phyloP scores from a whole-genome alignment of 53 echinoderm and acorn worm species.

The Holothuria scabra region DNA sequence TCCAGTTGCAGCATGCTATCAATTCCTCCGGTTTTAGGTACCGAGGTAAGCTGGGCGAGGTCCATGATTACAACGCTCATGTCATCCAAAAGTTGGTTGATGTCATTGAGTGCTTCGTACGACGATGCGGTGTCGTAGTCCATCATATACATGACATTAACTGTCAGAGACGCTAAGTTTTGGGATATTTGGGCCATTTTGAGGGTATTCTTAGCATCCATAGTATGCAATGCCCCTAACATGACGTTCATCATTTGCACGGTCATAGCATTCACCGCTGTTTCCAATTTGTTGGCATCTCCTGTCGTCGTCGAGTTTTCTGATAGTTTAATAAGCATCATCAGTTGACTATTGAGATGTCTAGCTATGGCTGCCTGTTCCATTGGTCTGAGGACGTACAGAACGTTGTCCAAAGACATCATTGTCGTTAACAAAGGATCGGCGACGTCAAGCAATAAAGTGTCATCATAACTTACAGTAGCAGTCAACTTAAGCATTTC shows the following conservation, averaged over 20 bases:
- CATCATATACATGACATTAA: slow-evolving; percentile 78
- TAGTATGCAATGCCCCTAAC: slow-evolving; percentile 68
- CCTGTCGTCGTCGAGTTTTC: slow-evolving; percentile 19
- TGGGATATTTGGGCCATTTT: slow-evolving; percentile 76
- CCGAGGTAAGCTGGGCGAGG: slow-evolving; percentile 60
- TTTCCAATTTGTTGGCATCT: slow-evolving; percentile 40
- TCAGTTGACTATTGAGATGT: slow-evolving; percentile 54
- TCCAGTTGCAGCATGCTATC: slow-evolving; percentile 76
- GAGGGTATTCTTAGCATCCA: slow-evolving; percentile 71
- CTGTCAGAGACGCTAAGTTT: slow-evolving; percentile 74
- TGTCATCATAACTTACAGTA: neutral
- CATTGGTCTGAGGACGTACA: slow-evolving; percentile 61
- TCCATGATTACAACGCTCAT: slow-evolving; percentile 66
- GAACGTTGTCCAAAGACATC: slow-evolving; percentile 56
- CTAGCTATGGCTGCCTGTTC: slow-evolving; percentile 38
- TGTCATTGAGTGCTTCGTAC: slow-evolving; percentile 61
- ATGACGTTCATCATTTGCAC: slow-evolving; percentile 83
- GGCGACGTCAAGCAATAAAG: slow-evolving; percentile 32
- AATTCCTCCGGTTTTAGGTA: slow-evolving; percentile 66
- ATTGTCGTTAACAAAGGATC: slow-evolving; percentile 51
- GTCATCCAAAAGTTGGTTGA: slow-evolving; percentile 58
- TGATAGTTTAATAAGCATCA: slow-evolving; percentile 44
- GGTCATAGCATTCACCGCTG: slow-evolving; percentile 66
- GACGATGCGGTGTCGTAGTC: slow-evolving; percentile 61
- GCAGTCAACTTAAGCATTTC: slow-evolving; percentile 26